phyloP scores from a whole-genome alignment of 2,888 invertebrate genomes.

The Oeneis ivallda region DNA sequence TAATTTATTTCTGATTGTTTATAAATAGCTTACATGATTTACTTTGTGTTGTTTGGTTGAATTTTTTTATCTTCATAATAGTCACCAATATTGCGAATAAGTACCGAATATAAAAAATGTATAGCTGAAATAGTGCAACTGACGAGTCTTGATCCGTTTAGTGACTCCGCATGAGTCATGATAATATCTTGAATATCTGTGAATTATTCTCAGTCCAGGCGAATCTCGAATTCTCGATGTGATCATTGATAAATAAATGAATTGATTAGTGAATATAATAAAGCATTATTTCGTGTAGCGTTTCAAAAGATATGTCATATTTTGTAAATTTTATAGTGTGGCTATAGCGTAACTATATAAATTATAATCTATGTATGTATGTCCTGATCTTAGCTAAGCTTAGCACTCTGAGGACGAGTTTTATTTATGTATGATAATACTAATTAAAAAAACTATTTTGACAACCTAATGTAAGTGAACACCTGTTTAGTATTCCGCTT shows the following conservation, averaged over 20 bases:
- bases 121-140: conserved; percentile 39
- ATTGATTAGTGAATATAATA: conserved; percentile 76
- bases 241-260: conserved; percentile 69
- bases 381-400: conserved; percentile 76
- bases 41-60: conserved; percentile 26
- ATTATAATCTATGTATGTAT: conserved; percentile 71
- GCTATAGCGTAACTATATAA: conserved; percentile 65
- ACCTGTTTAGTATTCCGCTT: conserved; percentile 39
- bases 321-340: conserved; percentile 82
- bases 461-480: conserved; percentile 39
- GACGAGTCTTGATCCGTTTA: conserved; percentile 34
- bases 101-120: conserved; percentile 41
- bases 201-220: conserved; percentile 39
- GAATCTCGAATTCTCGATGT: conserved; percentile 59
- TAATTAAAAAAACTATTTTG: conserved; percentile 44
- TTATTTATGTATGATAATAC: conserved; percentile 51
- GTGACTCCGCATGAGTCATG: conserved; percentile 18
- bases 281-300: conserved; percentile 77
- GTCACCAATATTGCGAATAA: conserved; percentile 60
- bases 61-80: conserved; percentile 32
- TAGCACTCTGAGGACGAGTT: conserved; percentile 77
- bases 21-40: conserved; percentile 14
- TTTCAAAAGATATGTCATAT: conserved; percentile 81
- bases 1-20: not conserved
- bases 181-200: conserved; percentile 35